Percentiles rank a stretch among this genome's conserved stretches.
Conservation (phyloP, 2,113 vertebrate genomes). For the Mesocricetus auratus region DNA sequence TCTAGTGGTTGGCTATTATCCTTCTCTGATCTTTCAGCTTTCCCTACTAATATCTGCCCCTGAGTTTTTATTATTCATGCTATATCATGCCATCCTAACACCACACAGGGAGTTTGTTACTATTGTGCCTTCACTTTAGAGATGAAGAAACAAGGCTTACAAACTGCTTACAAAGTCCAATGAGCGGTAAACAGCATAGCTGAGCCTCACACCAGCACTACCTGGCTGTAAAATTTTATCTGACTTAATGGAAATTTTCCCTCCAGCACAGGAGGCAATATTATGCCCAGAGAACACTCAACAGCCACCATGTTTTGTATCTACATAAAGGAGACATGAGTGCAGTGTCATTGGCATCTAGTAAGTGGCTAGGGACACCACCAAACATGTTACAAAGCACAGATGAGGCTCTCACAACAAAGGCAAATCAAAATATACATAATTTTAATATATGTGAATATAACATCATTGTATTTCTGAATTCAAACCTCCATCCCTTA, state of each 20-base stretch:
- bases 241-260: neutral
- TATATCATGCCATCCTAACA: too few species aligned
- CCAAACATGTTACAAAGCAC: neutral
- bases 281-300: neutral
- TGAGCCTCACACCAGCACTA: neutral
- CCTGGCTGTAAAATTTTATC: neutral
- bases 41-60: too few species aligned
- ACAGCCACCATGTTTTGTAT: neutral
- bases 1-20: too few species aligned
- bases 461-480: constrained; percentile 20
- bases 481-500: constrained; percentile 36
- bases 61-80: too few species aligned
- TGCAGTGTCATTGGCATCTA: neutral
- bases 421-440: constrained; percentile 5
- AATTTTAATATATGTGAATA: constrained; percentile 31
- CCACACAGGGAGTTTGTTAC: neutral
- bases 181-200: neutral
- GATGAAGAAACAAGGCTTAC: neutral
- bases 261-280: neutral
- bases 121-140: neutral
- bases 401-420: neutral
- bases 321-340: neutral
- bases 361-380: neutral
- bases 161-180: neutral
- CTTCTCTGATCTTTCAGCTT: too few species aligned